Evolutionary conservation across 2,888 invertebrate species (phyloP), one percentile per base, ranked within the genome.

Genomic region (Meteorus colon): DNA sequence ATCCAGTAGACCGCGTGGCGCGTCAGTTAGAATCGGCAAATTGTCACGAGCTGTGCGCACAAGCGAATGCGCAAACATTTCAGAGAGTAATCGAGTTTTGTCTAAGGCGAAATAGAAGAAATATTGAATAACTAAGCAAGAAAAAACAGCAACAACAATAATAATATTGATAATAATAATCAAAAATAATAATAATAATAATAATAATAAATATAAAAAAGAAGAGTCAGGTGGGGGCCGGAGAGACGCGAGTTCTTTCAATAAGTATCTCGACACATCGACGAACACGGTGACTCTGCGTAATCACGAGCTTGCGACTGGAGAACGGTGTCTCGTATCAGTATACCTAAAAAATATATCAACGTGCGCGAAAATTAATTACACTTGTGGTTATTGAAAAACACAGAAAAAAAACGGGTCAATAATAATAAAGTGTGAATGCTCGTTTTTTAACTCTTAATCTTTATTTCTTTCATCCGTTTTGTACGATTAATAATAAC

Each of bases 181-280:
- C 29, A 31, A 45, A 66, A 41, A 41, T 19, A 41, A n/a, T 8
- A 27, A 45, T 48, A 67, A 67, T 12, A 41, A 41, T 41, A 41
- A 41, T 41, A 41, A 41, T 41, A 41, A 27, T 45, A 24, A 67
- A 34, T n/a, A 19, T 65, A 24, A 65, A 31, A 65, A 65, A n/a
- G 45, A 67, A 68, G 48, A 14, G 60, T 37, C 41, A 48, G 60
- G 69, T 65, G 24, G 37, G 41, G 37, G 65, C 48, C 60, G 73
- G 70, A 77, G 70, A 76, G 68, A 45, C 79, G 77, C 75, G 76
- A 41, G 73, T 79, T 80, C 77, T 79, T 77, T 78, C 81, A 79
- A 80, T 80, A 80, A 80, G 78, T 79, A 81, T 81, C 78, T 73
- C 78, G 77, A 66, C 78, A 74, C 76, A 78, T 77, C 74, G 79